These are phyloP conservation scores for Lepidocyrtoides sp. DNA, from an alignment of 2,888 invertebrate genomes.

Conservation along the genomic window DNA sequence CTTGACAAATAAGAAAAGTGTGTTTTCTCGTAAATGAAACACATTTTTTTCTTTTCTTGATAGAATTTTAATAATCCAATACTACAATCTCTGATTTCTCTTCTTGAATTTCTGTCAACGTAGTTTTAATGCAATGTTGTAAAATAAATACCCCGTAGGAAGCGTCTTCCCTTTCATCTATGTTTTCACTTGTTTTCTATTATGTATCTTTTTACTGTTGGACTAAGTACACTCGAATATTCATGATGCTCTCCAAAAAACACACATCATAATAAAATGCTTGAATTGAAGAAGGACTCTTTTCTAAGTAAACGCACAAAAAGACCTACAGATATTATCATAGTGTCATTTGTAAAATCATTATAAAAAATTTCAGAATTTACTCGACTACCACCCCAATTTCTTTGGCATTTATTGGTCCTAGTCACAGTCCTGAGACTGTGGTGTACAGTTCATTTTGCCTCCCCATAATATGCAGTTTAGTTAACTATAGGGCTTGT, in stretches of 20 bases:
- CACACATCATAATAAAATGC: no score
- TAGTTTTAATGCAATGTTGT: not conserved
- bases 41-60: not conserved
- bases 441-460: no score
- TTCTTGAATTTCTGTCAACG: not conserved
- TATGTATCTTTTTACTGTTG: not conserved
- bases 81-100: not conserved
- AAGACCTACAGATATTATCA: no score
- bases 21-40: not conserved
- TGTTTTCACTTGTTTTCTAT: conserved; percentile 2
- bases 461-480: no score
- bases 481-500: no score
- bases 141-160: not conserved
- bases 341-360: not conserved
- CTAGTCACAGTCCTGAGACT: no score
- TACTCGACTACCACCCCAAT: no score
- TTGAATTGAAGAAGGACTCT: no score
- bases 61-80: conserved; percentile 2
- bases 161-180: no score
- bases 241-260: no score
- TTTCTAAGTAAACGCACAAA: not conserved
- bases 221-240: conserved; percentile 26
- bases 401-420: no score
- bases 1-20: not conserved
- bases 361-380: no score